Evolutionary conservation across 2,888 invertebrate species (phyloP).

Genomic region (Coenonympha arcania): DNA sequence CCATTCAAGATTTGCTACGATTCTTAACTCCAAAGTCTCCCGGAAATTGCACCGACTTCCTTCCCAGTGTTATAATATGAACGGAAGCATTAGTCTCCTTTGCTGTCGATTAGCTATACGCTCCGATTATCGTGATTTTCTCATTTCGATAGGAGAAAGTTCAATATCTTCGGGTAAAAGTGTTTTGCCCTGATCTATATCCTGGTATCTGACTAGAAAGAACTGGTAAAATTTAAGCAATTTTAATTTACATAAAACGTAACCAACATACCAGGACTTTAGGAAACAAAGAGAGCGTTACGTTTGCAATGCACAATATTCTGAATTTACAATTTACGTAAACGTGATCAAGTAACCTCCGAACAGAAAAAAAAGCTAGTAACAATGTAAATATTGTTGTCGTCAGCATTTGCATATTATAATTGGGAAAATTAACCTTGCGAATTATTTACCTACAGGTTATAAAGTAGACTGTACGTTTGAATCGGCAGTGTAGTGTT

Average conservation of each 20-base stretch:
- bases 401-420: neutral
- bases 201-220: neutral
- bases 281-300: too few relatives aligned
- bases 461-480: too few relatives aligned
- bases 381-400: neutral
- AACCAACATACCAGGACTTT: too few relatives aligned
- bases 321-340: neutral
- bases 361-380: too few relatives aligned
- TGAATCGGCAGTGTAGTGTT: slow-evolving; percentile 15
- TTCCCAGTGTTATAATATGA: slow-evolving; percentile 35
- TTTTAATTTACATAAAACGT: too few relatives aligned
- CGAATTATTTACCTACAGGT: too few relatives aligned
- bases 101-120: slow-evolving; percentile 60
- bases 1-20: slow-evolving; percentile 21
- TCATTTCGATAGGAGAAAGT: slow-evolving; percentile 56
- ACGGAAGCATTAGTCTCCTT: slow-evolving; percentile 53
- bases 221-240: neutral
- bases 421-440: neutral
- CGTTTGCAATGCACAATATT: too few relatives aligned
- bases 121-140: slow-evolving; percentile 58
- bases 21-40: slow-evolving; percentile 29
- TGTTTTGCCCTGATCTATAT: neutral
- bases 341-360: neutral
- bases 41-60: slow-evolving; percentile 45
- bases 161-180: slow-evolving; percentile 32